Evolutionary conservation across 1,140 invertebrate genomes (phyloP), one percentile per base, ranked within the genome.

Genomic region (Glossosoma conforme): DNA sequence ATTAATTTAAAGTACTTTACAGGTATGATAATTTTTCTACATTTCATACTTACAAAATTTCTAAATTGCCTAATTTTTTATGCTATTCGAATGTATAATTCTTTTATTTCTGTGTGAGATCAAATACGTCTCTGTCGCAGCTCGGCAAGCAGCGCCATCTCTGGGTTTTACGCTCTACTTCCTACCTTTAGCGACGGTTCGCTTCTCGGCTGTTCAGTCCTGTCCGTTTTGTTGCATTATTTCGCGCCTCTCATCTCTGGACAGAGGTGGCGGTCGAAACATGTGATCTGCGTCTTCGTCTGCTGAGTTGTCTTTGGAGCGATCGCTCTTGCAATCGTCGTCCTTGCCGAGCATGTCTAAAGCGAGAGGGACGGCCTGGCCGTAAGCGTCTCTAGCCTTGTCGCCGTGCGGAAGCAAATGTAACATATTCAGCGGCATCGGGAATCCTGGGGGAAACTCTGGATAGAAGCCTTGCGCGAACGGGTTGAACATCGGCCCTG

Each of bases 341-440:
- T 84, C 81, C 60, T 77, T 75, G 57, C 78, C 65, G 51, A 76
- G 60, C 38, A 72, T 65, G 58, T 75, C 73, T 60, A 66, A 63
- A 52, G 66, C 74, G 68, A 69, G 74, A 50, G 69, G 73, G 70
- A 74, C 69, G 19, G 68, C 65, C 59, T 71, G 70, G 18, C 56
- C 66, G 59, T 75, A 79, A 56, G 77, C 69, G 64, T 76, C 81
- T 54, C 78, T 61, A 48, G 82, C 81, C 58, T 86, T 85, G 55
- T 89, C 87, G 49, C 77, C 82, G 1, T 85, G 87, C 8, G 86
- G 87, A 55, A 90, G 63, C 24, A 89, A 69, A 62, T 90, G 87
- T 22, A 89, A 77, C 87, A 90, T 90, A 61, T 83, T 87, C 2
- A 90, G 78, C 11, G 86, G 87, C 58, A 91, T 83, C 0, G 87